phyloP scores from a whole-genome alignment of 2,888 invertebrate genomes.

The Drosophila picticornis region DNA sequence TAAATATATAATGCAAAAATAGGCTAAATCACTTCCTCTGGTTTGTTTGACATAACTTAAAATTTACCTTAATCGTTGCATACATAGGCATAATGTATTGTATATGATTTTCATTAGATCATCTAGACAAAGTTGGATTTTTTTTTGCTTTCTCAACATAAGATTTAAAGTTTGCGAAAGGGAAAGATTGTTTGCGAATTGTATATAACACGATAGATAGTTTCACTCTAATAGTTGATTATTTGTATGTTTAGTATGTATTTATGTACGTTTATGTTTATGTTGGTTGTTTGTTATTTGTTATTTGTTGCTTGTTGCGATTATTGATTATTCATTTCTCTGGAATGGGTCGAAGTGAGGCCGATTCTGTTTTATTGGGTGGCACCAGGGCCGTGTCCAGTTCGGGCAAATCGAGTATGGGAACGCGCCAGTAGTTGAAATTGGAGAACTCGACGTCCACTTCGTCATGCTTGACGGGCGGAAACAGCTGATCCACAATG shows the following conservation, averaged over 20 bases:
- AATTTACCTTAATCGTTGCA: slow-evolving; percentile 9
- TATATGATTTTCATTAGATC: slow-evolving; percentile 6
- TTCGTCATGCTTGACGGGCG: slow-evolving; percentile 89
- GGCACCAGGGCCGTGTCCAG: slow-evolving; percentile 62
- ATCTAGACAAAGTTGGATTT: slow-evolving; percentile 2
- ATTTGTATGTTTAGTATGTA: slow-evolving; percentile 14
- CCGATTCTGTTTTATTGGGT: slow-evolving; percentile 48
- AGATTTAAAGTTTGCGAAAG: slow-evolving; percentile 7
- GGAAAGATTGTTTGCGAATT: slow-evolving; percentile 22
- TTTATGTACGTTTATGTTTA: slow-evolving; percentile 2
- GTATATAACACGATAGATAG: slow-evolving; percentile 13
- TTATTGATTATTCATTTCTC: slow-evolving; percentile 75
- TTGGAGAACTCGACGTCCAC: slow-evolving; percentile 91
- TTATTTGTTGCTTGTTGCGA: slow-evolving; percentile 11
- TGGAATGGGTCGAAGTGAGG: slow-evolving; percentile 83
- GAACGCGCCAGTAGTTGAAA: slow-evolving; percentile 97
- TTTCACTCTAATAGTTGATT: slow-evolving; percentile 15
- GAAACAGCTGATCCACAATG: slow-evolving; percentile 98
- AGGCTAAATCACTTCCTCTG: slow-evolving; percentile 48
- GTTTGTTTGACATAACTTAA: slow-evolving; percentile 17
- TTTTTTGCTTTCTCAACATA: neutral
- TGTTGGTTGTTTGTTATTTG: too few relatives aligned
- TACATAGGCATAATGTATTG: slow-evolving; percentile 45
- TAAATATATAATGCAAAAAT: slow-evolving; percentile 35
- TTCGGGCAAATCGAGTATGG: slow-evolving; percentile 88